Base-by-base conservation (phyloP, 2,113 vertebrate genomes). In the Cyanoliseus patagonus region DNA sequence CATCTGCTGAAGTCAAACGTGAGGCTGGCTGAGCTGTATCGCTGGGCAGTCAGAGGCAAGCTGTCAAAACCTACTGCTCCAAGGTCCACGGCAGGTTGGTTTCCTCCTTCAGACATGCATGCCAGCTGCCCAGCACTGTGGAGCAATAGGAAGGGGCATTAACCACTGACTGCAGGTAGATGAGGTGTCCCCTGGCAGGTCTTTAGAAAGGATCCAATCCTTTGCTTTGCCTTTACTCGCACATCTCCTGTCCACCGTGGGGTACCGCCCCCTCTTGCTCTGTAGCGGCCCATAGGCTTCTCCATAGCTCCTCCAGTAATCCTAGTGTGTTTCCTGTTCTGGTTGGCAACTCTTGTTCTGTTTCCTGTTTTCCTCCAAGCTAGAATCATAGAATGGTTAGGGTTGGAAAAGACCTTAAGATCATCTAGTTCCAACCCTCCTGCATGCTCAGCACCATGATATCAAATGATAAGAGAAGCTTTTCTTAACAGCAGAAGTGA, bases 161-260 rank as follows among this genome's bases (percentile, higher is more conserved):
- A 91, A 86, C 44, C 17, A 28, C 17, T 30, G 59, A 61, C 31
- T 52, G 13, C 37, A 77, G 53, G 24, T 83, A 89, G 73, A 47
- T 64, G 64, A 78, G 46, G 20, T 41, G 9, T 93, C 31, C 17
- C 51, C 33, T 22, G 14, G 63, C 67, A 83, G 44, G 30, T 52
- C 57, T 78, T 90, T 24, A 49, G 46, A 31, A 80, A 63, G n/a
- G 51, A 4, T 23, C 30, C 47, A 85, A 18, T 25, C 37, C 27
- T 24, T 13, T 73, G 39, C 7, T 17, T 39, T 83, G 64, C 79
- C 24, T 90, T 73, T 17, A 35, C 16, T 62, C 52, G 7, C 8
- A 35, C 1, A 1, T 77, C 55, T 82, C 10, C 52, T 5, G 33
- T 91, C 25, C 37, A 70, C 25, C 0, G 0, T 42, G 42, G 37